Conservation (phyloP, 2,113 vertebrate genomes). For the Hippoglossus stenolepis region DNA sequence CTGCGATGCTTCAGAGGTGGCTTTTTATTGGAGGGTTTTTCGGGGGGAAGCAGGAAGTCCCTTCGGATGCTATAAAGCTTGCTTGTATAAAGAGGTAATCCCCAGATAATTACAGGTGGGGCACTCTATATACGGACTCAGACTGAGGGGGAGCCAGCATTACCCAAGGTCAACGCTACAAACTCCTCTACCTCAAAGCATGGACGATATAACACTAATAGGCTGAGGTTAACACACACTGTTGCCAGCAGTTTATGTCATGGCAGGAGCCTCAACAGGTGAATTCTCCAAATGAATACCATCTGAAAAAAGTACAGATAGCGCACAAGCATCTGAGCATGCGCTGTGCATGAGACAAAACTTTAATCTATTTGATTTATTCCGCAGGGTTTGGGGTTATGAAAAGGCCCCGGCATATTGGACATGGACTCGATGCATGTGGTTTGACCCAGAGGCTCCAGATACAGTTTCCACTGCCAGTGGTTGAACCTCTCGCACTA, state of each 20-base stretch:
- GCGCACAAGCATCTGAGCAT: not conserved
- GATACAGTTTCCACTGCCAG: conserved; percentile 46
- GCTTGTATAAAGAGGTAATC: conserved; percentile 72
- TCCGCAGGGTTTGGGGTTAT: conserved; percentile 6
- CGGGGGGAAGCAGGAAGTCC: conserved; percentile 54
- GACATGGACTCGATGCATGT: conserved; percentile 14
- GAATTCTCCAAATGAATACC: conserved; percentile 28
- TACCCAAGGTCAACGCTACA: conserved; percentile 37
- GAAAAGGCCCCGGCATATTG: not conserved
- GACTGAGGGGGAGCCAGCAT: conserved; percentile 30
- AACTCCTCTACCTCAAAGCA: conserved; percentile 27
- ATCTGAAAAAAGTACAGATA: conserved; percentile 10
- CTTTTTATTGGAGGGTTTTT: conserved; percentile 60
- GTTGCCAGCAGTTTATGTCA: conserved; percentile 19
- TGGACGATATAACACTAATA: conserved; percentile 65
- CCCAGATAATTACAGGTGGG: conserved; percentile 76
- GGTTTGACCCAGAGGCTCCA: conserved; percentile 42
- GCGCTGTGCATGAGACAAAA: not conserved
- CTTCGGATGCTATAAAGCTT: conserved; percentile 68
- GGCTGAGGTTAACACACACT: conserved; percentile 30
- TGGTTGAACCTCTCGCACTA: conserved; percentile 50
- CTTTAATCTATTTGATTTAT: conserved; percentile 4
- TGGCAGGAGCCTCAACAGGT: conserved; percentile 31
- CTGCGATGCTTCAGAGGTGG: conserved; percentile 57
- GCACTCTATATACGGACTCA: conserved; percentile 4